phyloP scores from a whole-genome alignment of 2,113 vertebrate species.

The Sceloporus tristichus region DNA sequence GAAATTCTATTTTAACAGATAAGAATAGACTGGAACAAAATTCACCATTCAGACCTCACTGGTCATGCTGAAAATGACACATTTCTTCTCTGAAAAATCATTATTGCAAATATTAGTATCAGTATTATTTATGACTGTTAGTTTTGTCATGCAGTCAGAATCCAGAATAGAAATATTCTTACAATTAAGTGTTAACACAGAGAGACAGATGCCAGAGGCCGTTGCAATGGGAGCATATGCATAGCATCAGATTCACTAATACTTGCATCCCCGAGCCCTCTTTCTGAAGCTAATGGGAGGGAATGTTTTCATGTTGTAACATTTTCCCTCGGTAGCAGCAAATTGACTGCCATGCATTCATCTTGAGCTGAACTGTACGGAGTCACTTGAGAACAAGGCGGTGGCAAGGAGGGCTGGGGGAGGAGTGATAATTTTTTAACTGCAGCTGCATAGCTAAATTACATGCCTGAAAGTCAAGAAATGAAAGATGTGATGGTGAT shows the following conservation, averaged over 20 bases:
- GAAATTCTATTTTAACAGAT: constrained; percentile 42
- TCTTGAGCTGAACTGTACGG: constrained; percentile 56
- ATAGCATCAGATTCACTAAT: constrained; percentile 71
- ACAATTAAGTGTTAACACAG: constrained; percentile 68
- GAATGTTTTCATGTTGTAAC: constrained; percentile 76
- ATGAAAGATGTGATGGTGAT: neutral
- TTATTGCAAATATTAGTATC: constrained; percentile 20
- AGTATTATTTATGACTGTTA: neutral
- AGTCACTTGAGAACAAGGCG: constrained; percentile 66
- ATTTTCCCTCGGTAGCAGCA: constrained; percentile 76
- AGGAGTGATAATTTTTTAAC: constrained; percentile 60
- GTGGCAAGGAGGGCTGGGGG: neutral
- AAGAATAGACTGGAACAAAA: constrained; percentile 12
- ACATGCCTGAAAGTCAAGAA: constrained; percentile 37
- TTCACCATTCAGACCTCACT: constrained; percentile 2
- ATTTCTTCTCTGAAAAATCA: constrained; percentile 3
- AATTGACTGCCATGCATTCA: constrained; percentile 75
- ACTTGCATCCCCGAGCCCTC: constrained; percentile 63
- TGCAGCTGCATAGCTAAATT: constrained; percentile 43
- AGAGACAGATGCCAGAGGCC: constrained; percentile 66
- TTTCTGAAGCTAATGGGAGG: constrained; percentile 71
- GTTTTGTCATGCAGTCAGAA: constrained; percentile 29
- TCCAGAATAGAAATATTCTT: constrained; percentile 54
- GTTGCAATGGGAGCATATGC: constrained; percentile 69
- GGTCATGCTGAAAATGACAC: neutral